Evolutionary conservation across 92 coral and sea anemone species (phyloP), one percentile per base, ranked within the genome.

Genomic region (Parazoanthus darwini): DNA sequence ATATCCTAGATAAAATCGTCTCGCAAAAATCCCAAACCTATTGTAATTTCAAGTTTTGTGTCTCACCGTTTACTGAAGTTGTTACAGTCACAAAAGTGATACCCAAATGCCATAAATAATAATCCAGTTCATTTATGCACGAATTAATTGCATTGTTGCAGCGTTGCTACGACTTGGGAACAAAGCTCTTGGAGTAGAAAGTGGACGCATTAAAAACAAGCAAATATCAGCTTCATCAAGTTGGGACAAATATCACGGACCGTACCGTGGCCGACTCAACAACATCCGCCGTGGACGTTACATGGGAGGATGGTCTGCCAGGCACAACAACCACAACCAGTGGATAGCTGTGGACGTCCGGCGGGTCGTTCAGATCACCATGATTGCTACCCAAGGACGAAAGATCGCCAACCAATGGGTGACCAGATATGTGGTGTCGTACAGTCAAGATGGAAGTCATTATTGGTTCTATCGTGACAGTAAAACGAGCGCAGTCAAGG

Each of bases 221-320:
- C 96, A 90, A 74, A 93, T 95, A 8, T 88, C 96, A 6, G 85
- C 94, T n/a, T 92, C 96, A 23, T 92, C 98, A 22, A 90, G 90
- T 44, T 89, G 89, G 90, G 85, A 95, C 89, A 91, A 88, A 26
- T 85, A 90, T 87, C 96, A 92, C 66, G 92, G 93, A 1, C 91
- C 98, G 6, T 90, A 82, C 87, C 91, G 88, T 59, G 98, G 94
- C 65, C 81, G 98, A 77, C 92, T 95, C 33, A 91, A 89, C 58
- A 78, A 88, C 51, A 85, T 72, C 70, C 96, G 96, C 50, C 85
- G 43, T 26, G 96, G 98, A 15, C 94, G 89, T 43, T 86, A 77
- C 82, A 84, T 93, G 91, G 94, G 96, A 74, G 98, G 97, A 29
- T 97, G 99, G 99, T 82, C 95, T 46, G 95, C 98, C 6, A 86